A percentile compares a stretch with the other conserved stretches of the same genome.
phyloP scores from a whole-genome alignment of 1,140 invertebrate genomes.

The Drosophila arawakana region DNA sequence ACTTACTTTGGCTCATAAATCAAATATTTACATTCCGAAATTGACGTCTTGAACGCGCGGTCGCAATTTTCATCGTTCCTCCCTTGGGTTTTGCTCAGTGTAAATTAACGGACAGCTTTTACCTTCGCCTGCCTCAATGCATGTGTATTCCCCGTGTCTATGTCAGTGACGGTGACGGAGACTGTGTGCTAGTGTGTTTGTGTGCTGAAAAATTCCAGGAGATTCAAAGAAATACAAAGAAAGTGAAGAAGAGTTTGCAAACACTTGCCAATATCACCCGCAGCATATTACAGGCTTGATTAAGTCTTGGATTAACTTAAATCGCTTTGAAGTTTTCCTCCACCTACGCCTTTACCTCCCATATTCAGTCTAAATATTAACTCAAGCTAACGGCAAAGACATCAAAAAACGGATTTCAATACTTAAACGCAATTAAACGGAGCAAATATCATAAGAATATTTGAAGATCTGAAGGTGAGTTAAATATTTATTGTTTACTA shows the following conservation, averaged over 20 bases:
- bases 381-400: slow-evolving; percentile 51
- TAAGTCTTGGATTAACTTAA: slow-evolving; percentile 41
- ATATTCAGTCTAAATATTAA: slow-evolving; percentile 67
- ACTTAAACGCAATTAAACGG: slow-evolving; percentile 26
- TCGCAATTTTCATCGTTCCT: slow-evolving; percentile 58
- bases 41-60: slow-evolving; percentile 80
- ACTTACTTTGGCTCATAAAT: slow-evolving; percentile 81
- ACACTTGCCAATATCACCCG: slow-evolving; percentile 62
- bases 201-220: slow-evolving; percentile 13
- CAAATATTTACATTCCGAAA: slow-evolving; percentile 84
- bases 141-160: not conserved
- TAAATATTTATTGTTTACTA: not conserved
- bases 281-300: slow-evolving; percentile 44
- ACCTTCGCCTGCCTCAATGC: slow-evolving; percentile 2
- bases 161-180: not conserved
- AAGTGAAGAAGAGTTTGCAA: slow-evolving; percentile 36
- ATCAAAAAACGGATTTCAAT: slow-evolving; percentile 72
- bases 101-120: slow-evolving; percentile 38
- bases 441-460: slow-evolving; percentile 43
- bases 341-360: not conserved
- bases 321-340: slow-evolving; percentile 59
- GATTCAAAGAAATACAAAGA: slow-evolving; percentile 36
- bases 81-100: slow-evolving; percentile 30
- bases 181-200: slow-evolving; percentile 9
- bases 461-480: slow-evolving; percentile 43